These are phyloP conservation scores for Ascaphus truei DNA, from an alignment of 2,113 vertebrate genomes.

Conservation along the genomic window DNA sequence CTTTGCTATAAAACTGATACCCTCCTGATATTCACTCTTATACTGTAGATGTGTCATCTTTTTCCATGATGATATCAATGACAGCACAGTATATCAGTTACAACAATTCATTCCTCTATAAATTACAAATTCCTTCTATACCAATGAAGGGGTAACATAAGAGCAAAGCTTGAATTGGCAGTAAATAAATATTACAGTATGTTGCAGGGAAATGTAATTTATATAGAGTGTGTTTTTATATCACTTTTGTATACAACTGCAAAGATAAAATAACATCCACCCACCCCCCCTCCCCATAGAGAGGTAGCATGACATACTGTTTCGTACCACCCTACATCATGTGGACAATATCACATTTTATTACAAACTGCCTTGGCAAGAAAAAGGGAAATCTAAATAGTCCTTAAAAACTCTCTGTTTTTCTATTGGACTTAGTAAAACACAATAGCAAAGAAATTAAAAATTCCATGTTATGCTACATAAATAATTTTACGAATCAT, in stretches of 20 bases:
- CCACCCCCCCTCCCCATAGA: too few relatives aligned
- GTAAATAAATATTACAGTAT: not conserved
- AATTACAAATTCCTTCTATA: not conserved
- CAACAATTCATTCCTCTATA: not conserved
- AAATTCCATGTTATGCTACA: too few relatives aligned
- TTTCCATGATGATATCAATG: not conserved
- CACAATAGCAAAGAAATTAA: not conserved
- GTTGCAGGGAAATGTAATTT: not conserved
- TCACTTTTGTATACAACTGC: not conserved
- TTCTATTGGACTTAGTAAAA: not conserved
- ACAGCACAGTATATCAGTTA: not conserved
- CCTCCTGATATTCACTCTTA: too few relatives aligned
- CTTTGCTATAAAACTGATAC: too few relatives aligned
- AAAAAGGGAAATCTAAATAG: not conserved
- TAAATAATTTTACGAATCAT: conserved; percentile 9
- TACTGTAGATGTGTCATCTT: not conserved
- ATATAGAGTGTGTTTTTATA: too few relatives aligned
- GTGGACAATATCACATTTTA: not conserved
- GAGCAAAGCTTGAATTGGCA: not conserved
- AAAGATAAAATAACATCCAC: conserved; percentile 1
- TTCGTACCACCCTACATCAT: not conserved
- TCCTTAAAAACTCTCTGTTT: not conserved
- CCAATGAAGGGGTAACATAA: conserved; percentile 10
- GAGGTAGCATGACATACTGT: not conserved
- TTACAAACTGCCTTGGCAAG: not conserved